Base-by-base conservation (phyloP, 1,140 invertebrate genomes). In the Macrobrachium rosenbergii region DNA sequence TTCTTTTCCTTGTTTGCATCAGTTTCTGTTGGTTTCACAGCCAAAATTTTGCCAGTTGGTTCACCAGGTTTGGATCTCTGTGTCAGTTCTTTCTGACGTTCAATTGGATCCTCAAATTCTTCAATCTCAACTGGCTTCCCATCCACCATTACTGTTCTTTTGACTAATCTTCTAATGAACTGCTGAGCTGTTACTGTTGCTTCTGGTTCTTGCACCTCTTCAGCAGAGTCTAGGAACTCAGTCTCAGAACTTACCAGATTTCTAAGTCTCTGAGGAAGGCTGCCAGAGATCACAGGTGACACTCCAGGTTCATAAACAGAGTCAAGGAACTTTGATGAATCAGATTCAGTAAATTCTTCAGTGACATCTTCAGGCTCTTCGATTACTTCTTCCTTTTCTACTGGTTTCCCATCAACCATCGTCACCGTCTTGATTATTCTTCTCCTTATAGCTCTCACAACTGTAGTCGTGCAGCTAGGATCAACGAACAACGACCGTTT, bases 341-440 rank as follows among this genome's bases (percentile, higher is more conserved):
- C 67, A 21, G 21, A 23, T 69, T 69, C 67, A 69, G 37, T 21
- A 23, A 69, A 69, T 37, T 69, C 67, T 37, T 76, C 75, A n/a
- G 86, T 78, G 3, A 85, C 52, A 12, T 67, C 60, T 52, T 21
- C 45, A 43, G 82, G 82, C 19, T 76, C 72, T 14, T 63, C 82
- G 17, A 62, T 73, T 62, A 86, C 73, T 60, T 78, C 87, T 69
- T 87, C 87, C 21, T 82, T 73, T 76, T 84, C 78, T 52, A 77
- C 83, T 63, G 78, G 73, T 75, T 82, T 63, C 12, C 83, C 78
- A 73, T 79, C 76, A 21, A 83, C 75, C 62, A 63, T 82, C 12
- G 67, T 62, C 1, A 72, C 78, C 58, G 73, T 67, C 58, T 83
- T 77, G 17, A 87, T 80, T 37, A 81, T 73, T 67, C 76, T 52